Base-by-base conservation (phyloP, 2,888 invertebrate species). In the Eupithecia centaureata region DNA sequence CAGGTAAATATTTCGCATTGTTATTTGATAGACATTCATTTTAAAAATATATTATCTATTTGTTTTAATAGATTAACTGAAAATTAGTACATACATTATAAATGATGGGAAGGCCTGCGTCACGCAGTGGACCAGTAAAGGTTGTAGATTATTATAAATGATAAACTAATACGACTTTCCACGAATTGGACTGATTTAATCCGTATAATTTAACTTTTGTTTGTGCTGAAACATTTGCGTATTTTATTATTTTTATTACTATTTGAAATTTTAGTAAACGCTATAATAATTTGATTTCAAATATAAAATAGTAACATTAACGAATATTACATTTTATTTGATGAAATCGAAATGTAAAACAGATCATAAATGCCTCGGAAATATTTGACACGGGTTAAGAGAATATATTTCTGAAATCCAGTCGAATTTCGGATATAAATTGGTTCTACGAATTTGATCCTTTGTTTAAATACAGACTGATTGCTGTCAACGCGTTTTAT, bases 391-490 rank as follows among this genome's bases (percentile, higher is more conserved):
- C 10, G 54, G 54, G 59, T 56, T 32, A 69, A 59, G 25, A 57
- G 57, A n/a, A n/a, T n/a, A n/a, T n/a, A n/a, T n/a, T n/a, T n/a
- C n/a, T n/a, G n/a, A n/a, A n/a, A n/a, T n/a, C n/a, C n/a, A n/a
- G n/a, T n/a, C 35, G 38, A 65, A 68, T 61, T 65, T 63, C n/a
- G 12, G 60, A 18, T 33, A 57, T 60, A 69, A 71, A 71, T 68
- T 62, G 56, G 65, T 65, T 73, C 58, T 61, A 30, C 32, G 38
- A 62, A 67, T 51, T 32, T 32, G 52, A 60, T 54, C 65, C 71
- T 42, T 67, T 70, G 68, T 71, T 63, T 66, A 63, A 73, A 70
- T 66, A 64, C 63, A n/a, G 61, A 25, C 67, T 65, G 67, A 71
- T 70, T 69, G 64, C 27, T 51, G 51, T 57, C 57, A 10, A 13